A percentile compares a stretch with the other conserved stretches of the same genome.
phyloP scores from a whole-genome alignment of 1,140 invertebrate species.

The Temnothorax nylanderi region DNA sequence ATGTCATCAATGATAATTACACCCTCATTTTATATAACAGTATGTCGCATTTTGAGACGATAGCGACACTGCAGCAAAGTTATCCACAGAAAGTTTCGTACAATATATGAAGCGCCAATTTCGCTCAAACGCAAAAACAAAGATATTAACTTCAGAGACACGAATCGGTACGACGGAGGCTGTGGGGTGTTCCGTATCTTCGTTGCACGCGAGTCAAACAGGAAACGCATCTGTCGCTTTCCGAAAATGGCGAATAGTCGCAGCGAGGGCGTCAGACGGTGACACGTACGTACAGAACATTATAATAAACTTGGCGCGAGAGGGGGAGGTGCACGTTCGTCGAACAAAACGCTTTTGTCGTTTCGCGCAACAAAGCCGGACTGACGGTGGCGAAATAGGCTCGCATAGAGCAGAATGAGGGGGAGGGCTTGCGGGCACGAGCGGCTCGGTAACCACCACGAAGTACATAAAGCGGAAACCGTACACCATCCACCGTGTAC shows the following conservation, averaged over 20 bases:
- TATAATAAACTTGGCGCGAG: slow-evolving; percentile 68
- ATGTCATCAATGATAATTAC: not conserved
- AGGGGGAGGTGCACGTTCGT: slow-evolving; percentile 14
- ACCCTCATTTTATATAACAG: not conserved
- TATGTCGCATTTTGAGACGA: not conserved
- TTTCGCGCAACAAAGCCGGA: slow-evolving; percentile 77
- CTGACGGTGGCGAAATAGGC: slow-evolving; percentile 54
- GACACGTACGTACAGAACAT: slow-evolving; percentile 50
- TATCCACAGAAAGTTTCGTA: not conserved
- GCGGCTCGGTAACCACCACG: slow-evolving; percentile 78
- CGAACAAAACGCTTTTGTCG: slow-evolving; percentile 83
- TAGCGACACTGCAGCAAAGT: not conserved
- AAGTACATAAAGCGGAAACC: slow-evolving; percentile 80
- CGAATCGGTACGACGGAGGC: slow-evolving; percentile 7
- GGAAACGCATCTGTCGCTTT: slow-evolving; percentile 68
- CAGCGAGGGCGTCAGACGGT: slow-evolving; percentile 33
- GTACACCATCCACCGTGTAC: slow-evolving; percentile 68
- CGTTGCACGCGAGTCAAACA: slow-evolving; percentile 12
- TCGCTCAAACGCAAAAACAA: not conserved
- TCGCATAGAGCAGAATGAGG: not conserved
- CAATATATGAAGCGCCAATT: not conserved
- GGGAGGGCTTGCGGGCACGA: slow-evolving; percentile 50
- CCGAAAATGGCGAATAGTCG: slow-evolving; percentile 50
- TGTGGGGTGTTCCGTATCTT: not conserved
- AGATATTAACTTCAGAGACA: not conserved